Conservation (phyloP, 2,113 vertebrate species). For the Gnathonemus echidnorhynchus region DNA sequence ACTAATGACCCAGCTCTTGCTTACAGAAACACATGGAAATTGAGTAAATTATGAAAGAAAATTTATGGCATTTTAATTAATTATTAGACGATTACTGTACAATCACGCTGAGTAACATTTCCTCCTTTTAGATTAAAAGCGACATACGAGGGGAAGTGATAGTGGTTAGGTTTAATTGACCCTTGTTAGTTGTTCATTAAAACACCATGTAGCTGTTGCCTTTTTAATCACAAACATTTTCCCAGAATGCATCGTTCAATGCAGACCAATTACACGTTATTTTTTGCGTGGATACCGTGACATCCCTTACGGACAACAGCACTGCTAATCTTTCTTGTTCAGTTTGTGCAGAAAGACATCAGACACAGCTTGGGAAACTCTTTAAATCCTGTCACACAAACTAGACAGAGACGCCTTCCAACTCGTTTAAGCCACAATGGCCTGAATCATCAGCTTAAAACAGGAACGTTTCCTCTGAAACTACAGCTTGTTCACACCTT, state of each 20-base stretch:
- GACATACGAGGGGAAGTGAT: neutral
- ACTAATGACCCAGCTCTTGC: neutral
- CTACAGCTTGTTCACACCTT: neutral
- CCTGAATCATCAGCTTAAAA: neutral
- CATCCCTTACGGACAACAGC: neutral
- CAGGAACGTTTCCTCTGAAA: neutral
- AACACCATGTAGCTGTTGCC: neutral
- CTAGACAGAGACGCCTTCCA: neutral
- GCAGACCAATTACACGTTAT: neutral
- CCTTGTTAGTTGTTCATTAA: neutral
- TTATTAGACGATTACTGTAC: neutral
- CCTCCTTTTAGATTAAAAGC: neutral
- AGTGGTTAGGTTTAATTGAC: neutral
- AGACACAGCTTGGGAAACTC: neutral
- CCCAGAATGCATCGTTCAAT: neutral
- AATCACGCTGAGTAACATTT: neutral
- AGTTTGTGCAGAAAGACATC: neutral
- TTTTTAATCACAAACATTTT: neutral
- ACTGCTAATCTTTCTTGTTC: neutral
- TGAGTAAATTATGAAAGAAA: neutral
- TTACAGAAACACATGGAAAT: neutral
- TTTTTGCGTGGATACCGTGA: neutral
- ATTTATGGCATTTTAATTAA: neutral
- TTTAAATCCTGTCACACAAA: neutral
- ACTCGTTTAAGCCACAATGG: neutral